Evolutionary conservation across 2,888 invertebrate genomes (phyloP), one percentile per base, ranked within the genome.

Genomic region (Seira ritae): DNA sequence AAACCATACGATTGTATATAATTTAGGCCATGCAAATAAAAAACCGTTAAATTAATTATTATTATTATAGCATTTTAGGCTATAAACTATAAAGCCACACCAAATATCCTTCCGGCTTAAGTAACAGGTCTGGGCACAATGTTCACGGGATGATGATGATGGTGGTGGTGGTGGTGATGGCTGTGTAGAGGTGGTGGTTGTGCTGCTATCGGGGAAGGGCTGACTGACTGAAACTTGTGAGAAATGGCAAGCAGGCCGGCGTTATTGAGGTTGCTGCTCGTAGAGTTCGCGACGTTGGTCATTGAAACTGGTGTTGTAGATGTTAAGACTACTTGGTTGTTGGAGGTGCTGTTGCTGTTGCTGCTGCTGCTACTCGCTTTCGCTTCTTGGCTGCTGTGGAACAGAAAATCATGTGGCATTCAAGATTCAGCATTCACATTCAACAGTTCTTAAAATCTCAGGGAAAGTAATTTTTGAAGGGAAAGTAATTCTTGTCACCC

Each of bases 151-250:
- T 86, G 88, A n/a, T 71, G 71, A 22, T 71, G 71, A 20, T 62
- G 71, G 50, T 81, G 86, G 24, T 70, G 70, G 46, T 70, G 70
- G 12, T 62, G 71, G 50, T 81, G 86, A 75, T 80, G 80, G 46
- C 46, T 66, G 73, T 75, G 82, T 31, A 78, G 19, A 12, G 83
- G 70, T 23, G 83, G 78, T 50, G 50, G 78, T 73, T 23, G 83
- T 19, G 42, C 77, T 15, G 17, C 82, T 72, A 86, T 46, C 3
- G 86, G 23, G 31, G 88, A 85, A 55, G 88, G 88, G 62, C 88
- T 88, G 79, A 87, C 82, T 60, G 88, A 84, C 74, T 88, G 88
- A 24, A 86, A 79, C 78, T 88, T 88, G 22, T 87, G 87, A 10
- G 88, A 85, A 12, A 87, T 65, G 46, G 88, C 86, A 55, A 82